Conservation (phyloP, 2,797 vertebrate species). For the Vireo griseus region DNA sequence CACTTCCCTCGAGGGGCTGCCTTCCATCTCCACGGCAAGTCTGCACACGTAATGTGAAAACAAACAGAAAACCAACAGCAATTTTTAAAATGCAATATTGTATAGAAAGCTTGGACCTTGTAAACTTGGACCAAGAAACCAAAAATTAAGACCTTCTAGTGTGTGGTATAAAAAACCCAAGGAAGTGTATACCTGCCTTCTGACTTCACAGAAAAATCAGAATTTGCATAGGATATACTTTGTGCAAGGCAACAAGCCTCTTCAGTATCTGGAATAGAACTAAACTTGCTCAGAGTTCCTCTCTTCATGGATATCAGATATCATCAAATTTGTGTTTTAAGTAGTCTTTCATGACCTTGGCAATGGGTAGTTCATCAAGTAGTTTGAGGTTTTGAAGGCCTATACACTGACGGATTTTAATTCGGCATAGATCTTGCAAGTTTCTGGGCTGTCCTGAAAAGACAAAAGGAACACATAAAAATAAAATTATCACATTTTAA, state of each 20-base stretch:
- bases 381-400: conserved; percentile 95
- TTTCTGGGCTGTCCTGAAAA: conserved; percentile 90
- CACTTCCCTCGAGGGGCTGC: neutral
- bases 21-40: conserved; percentile 51
- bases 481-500: neutral
- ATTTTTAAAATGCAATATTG: conserved; percentile 54
- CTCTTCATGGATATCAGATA: conserved; percentile 79
- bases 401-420: conserved; percentile 96
- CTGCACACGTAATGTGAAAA: conserved; percentile 51
- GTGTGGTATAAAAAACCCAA: conserved; percentile 73
- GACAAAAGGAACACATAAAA: conserved; percentile 57
- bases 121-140: conserved; percentile 78
- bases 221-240: conserved; percentile 96
- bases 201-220: conserved; percentile 79
- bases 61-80: conserved; percentile 36
- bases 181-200: conserved; percentile 82
- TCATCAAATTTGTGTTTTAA: conserved; percentile 98
- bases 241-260: conserved; percentile 78
- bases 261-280: conserved; percentile 77
- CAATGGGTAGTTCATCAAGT: conserved; percentile 94
- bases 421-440: conserved; percentile 96
- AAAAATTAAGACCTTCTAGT: conserved; percentile 80
- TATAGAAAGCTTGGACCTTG: conserved; percentile 77
- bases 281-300: conserved; percentile 71
- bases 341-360: conserved; percentile 99